Conservation (phyloP, 2,797 vertebrate genomes). For the Uromys caudimaculatus region DNA sequence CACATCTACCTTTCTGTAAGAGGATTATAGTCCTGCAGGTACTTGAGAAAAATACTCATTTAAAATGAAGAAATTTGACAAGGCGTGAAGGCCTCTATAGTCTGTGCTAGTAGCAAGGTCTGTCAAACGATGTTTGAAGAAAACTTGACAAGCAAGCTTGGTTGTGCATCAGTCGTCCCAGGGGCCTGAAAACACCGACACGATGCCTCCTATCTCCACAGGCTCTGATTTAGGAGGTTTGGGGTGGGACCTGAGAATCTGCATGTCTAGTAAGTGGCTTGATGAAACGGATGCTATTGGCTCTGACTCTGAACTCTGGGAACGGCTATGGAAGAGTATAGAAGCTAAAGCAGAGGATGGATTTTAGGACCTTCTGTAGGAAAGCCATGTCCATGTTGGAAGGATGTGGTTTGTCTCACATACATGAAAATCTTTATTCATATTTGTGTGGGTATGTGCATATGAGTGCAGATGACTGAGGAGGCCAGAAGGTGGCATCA, state of each 20-base stretch:
- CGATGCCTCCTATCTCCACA: not conserved
- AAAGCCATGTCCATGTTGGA: not conserved
- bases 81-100: not conserved
- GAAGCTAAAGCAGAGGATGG: not conserved
- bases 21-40: not conserved
- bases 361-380: not conserved
- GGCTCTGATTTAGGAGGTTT: not conserved
- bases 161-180: not conserved
- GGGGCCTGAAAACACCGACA: not conserved
- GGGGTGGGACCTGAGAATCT: not conserved
- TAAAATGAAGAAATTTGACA: not conserved
- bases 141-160: not conserved
- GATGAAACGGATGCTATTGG: not conserved
- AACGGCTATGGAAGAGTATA: not conserved
- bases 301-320: not conserved
- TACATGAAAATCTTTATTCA: not conserved
- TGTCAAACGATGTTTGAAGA: not conserved
- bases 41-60: not conserved
- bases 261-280: not conserved
- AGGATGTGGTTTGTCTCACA: not conserved
- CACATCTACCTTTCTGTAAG: not conserved
- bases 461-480: not conserved
- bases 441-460: not conserved
- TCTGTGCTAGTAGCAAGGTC: not conserved
- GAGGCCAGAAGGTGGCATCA: not conserved